A percentile compares a stretch with the other conserved stretches of the same genome.
Conservation (phyloP, 2,888 invertebrate species). For the Caenorhabditis virilis region DNA sequence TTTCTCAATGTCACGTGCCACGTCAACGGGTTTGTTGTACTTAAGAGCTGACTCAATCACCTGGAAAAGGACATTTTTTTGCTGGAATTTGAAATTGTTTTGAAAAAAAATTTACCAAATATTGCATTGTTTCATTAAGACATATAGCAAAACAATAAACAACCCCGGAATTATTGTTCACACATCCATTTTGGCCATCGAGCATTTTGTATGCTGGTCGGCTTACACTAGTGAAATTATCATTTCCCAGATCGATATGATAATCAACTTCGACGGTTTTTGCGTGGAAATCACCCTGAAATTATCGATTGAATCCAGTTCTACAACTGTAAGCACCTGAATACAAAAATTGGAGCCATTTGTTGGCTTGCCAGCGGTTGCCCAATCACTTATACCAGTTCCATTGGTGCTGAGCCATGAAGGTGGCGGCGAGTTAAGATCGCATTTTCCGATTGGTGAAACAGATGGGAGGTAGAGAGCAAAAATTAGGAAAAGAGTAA, state of each 20-base stretch:
- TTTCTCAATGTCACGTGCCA: conserved; percentile 22
- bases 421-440: conserved; percentile 14
- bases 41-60: conserved; percentile 33
- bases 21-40: conserved; percentile 8
- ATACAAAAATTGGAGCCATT: conserved; percentile 38
- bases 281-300: conserved; percentile 14
- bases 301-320: background rate
- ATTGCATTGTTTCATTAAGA: conserved; percentile 26
- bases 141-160: conserved; percentile 38
- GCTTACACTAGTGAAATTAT: background rate
- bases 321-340: conserved; percentile 16
- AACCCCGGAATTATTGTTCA: conserved; percentile 29
- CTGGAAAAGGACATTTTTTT: conserved; percentile 6
- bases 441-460: conserved; percentile 35
- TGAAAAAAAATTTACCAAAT: conserved; percentile 18
- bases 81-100: background rate
- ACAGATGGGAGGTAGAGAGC: no score
- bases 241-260: conserved; percentile 30
- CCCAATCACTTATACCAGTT: conserved; percentile 33
- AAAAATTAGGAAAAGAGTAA: no score
- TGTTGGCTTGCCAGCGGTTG: conserved; percentile 33
- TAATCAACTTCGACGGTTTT: conserved; percentile 38
- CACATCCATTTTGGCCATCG: conserved; percentile 11
- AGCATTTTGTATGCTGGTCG: background rate
- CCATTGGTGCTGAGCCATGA: conserved; percentile 43